Base-by-base conservation (phyloP, 2,797 vertebrate species). In the Anableps anableps region DNA sequence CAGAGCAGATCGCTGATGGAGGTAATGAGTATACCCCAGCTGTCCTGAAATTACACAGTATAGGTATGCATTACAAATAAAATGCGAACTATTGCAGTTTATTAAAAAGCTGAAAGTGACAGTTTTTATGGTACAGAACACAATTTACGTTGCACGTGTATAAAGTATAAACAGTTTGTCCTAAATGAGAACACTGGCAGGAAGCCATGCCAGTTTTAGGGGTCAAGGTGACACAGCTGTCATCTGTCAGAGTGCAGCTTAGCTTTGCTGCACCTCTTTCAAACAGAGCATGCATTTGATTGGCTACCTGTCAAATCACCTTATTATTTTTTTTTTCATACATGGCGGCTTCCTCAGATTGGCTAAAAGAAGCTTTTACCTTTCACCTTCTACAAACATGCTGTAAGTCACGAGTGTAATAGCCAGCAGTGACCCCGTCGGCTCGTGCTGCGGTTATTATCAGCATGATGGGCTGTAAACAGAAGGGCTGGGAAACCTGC, bases 301-400 rank as follows among this genome's bases (percentile, higher is more conserved):
- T 82, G 88, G 81, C 74, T 81, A 0, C 31, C 19, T 17, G 47
- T 76, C 50, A 82, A 75, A 81, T 91, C 83, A 80, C 64, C 78
- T 68, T 83, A 74, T 23, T 31, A 29, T 13, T 31, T 34, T 68
- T 72, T 41, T 72, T 76, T 74, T 74, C 62, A 82, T 11, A 43
- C n/a, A 26, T 31, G 36, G 34, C 14, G 36, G 2, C 48, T 41
- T 21, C 80, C 68, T 79, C 8, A 26, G 31, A 58, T 51, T 83
- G 82, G 80, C 48, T 75, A 26, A 48, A 50, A 26, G 17, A n/a
- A 34, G 55, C 36, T 48, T 70, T 84, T 17, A 84, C 75, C 78
- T 91, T 88, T 87, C 0, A 62, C 75, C 78, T 71, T 43, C 62
- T 76, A 38, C 38, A 81, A 76, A 75, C 13, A 77, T 77, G 58